Evolutionary conservation across 2,888 invertebrate genomes (phyloP).

Genomic region (Omphaloscelis lunosa): DNA sequence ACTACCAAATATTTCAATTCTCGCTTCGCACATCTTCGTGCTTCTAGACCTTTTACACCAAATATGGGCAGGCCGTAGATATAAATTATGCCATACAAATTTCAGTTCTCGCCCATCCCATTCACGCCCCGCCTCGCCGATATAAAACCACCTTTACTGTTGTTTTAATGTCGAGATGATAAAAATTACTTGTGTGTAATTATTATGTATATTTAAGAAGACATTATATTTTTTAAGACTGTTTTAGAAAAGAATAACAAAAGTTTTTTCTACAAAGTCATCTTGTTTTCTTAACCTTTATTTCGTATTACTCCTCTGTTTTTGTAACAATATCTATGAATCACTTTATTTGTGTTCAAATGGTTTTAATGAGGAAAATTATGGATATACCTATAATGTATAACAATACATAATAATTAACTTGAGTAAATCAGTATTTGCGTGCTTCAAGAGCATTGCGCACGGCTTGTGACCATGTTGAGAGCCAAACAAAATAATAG

Average conservation of each 20-base stretch:
- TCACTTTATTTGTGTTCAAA: conserved; percentile 1
- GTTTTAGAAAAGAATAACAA: not conserved
- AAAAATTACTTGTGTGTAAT: not conserved
- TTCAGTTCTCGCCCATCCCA: no score
- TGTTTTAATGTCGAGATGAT: not conserved
- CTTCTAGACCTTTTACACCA: no score
- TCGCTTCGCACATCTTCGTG: no score
- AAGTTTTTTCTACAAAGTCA: not conserved
- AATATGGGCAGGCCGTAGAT: no score
- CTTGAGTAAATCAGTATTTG: conserved; percentile 25
- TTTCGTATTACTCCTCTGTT: not conserved
- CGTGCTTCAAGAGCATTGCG: not conserved
- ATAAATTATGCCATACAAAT: no score
- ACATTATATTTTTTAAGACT: not conserved
- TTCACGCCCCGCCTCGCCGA: no score
- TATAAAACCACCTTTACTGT: no score
- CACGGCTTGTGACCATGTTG: conserved; percentile 6
- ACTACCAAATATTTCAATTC: no score
- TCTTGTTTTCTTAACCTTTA: not conserved
- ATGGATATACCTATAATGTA: not conserved
- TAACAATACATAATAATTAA: conserved; percentile 5
- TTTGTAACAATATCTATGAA: conserved; percentile 6
- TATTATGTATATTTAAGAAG: not conserved
- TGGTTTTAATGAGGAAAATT: conserved; percentile 35
- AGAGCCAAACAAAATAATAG: not conserved